A percentile compares a stretch with the other conserved stretches of the same genome.
These are phyloP conservation scores for Paracyclopina nana DNA, from an alignment of 1,140 invertebrate species.

Conservation along the genomic window DNA sequence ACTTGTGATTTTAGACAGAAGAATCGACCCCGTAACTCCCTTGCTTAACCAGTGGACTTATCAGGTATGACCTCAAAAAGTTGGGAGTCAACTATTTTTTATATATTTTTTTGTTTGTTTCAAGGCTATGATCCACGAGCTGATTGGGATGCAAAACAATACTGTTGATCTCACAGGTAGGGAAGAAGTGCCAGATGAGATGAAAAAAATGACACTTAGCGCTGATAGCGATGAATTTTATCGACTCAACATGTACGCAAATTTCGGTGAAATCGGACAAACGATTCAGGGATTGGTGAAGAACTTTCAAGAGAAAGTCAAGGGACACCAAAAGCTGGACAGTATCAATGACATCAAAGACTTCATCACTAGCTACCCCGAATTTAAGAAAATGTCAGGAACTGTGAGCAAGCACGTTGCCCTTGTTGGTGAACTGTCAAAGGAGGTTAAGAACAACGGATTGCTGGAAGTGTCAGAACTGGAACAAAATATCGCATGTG, in stretches of 20 bases:
- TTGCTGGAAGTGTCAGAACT: constrained; percentile 83
- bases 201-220: too few relatives aligned
- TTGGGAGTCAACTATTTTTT: too few relatives aligned
- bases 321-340: constrained; percentile 3
- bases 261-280: constrained; percentile 3
- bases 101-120: too few relatives aligned
- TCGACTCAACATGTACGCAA: background rate
- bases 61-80: too few relatives aligned
- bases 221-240: constrained; percentile 8
- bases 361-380: constrained; percentile 21
- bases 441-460: constrained; percentile 50
- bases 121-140: constrained; percentile 99
- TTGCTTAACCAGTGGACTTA: constrained; percentile 56
- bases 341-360: constrained; percentile 8
- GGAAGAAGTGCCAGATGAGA: background rate
- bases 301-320: constrained; percentile 1
- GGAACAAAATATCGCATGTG: constrained; percentile 43
- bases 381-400: constrained; percentile 81
- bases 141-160: constrained; percentile 85
- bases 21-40: constrained; percentile 86
- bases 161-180: constrained; percentile 35
- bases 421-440: constrained; percentile 79
- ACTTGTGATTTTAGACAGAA: constrained; percentile 66
- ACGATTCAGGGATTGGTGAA: constrained; percentile 2
- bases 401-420: constrained; percentile 94